phyloP scores from a whole-genome alignment of 2,113 vertebrate species.

The Barbus barbus region DNA sequence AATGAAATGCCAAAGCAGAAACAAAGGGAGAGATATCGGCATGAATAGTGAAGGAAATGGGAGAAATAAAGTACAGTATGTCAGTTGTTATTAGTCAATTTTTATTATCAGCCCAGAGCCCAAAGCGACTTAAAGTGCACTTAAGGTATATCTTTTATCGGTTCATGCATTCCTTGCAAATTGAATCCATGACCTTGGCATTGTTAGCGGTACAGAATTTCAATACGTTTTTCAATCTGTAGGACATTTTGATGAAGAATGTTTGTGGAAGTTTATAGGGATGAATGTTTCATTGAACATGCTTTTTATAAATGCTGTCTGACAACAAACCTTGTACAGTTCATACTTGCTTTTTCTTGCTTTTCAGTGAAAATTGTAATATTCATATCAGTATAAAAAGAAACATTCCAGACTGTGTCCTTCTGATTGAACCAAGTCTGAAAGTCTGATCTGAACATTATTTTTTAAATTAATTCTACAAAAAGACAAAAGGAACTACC shows the following conservation, averaged over 20 bases:
- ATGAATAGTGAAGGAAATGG: no score
- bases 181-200: background rate
- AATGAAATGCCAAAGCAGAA: slow-evolving; percentile 13
- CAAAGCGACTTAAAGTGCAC: background rate
- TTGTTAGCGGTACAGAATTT: background rate
- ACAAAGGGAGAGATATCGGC: no score
- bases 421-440: background rate
- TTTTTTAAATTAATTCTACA: background rate
- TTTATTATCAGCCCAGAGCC: background rate
- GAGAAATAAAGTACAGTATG: background rate
- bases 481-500: background rate
- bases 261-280: background rate
- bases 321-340: background rate
- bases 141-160: background rate
- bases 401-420: background rate
- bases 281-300: background rate
- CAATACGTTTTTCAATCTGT: background rate
- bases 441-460: background rate
- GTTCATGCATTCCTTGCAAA: background rate
- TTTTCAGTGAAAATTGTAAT: background rate
- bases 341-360: background rate
- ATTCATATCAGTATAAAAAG: background rate
- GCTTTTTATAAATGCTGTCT: slow-evolving; percentile 4
- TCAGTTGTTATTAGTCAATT: background rate
- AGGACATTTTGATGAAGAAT: background rate